phyloP scores from a whole-genome alignment of 2,797 vertebrate genomes.

The Sitta carolinensis region DNA sequence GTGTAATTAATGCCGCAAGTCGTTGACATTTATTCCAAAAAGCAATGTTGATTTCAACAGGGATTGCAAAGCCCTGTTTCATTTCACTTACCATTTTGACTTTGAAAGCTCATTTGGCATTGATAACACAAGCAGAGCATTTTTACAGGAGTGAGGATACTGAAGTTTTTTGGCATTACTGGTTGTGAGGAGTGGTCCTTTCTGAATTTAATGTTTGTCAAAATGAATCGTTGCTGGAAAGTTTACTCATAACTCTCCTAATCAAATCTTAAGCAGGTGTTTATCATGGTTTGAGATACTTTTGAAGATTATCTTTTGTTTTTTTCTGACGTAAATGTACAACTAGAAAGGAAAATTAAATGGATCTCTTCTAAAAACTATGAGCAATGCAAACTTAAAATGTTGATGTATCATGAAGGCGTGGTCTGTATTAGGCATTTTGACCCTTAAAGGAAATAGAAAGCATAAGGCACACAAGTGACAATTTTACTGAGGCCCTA shows the following conservation, averaged over 20 bases:
- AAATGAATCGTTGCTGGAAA: background rate
- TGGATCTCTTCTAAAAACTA: background rate
- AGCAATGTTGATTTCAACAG: background rate
- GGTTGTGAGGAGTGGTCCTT: background rate
- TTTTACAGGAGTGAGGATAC: background rate
- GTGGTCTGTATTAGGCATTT: background rate
- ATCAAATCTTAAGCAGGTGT: background rate
- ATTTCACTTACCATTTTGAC: background rate
- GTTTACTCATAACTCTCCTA: background rate
- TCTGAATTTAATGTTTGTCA: background rate
- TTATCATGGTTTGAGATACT: background rate
- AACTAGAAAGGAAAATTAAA: background rate
- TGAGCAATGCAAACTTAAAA: background rate
- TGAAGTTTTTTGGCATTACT: background rate
- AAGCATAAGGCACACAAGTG: background rate
- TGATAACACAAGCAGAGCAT: background rate
- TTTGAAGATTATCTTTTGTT: background rate
- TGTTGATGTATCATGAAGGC: background rate
- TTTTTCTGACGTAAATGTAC: background rate
- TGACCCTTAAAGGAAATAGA: background rate
- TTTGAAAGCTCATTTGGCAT: background rate
- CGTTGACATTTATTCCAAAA: background rate
- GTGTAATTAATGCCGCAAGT: background rate
- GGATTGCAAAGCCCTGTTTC: background rate
- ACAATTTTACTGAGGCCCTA: background rate